Evolutionary conservation across 2,888 invertebrate genomes (phyloP), one percentile per base, ranked within the genome.

Genomic region (Macrosoma leucophasiata): DNA sequence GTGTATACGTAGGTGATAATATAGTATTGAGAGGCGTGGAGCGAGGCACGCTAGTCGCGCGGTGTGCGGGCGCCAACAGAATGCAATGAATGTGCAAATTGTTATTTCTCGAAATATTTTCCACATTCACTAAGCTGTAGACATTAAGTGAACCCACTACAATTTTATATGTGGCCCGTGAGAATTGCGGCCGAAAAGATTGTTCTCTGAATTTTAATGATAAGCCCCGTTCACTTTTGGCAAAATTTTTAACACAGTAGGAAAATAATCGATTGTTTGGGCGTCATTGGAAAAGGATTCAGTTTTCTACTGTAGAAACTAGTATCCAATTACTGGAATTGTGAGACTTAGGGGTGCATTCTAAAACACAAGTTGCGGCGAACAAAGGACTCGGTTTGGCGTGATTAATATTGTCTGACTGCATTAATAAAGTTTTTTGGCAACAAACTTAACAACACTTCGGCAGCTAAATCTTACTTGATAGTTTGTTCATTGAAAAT

Each of bases 351-450:
- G 46, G 58, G 52, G 46, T 54, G 52, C 50, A 53, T 52, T 50
- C 46, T 47, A 49, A 48, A 54, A 52, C 46, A 47, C 39, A 41
- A 39, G 34, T 37, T 8, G 29, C 28, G 55, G 8, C 3, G 14
- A 66, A 74, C 66, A 73, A 69, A 67, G 59, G 61, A 69, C 50
- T 68, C 58, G 53, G 60, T 62, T 65, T 40, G 43, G 55, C 59
- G 64, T 57, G 46, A 68, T 58, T 74, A 75, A 77, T 63, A 56
- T 52, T 57, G 56, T 57, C 56, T 55, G 68, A 69, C 68, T 72
- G 63, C 64, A 71, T 75, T 75, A 76, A 73, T 76, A 65, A 66
- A 71, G 69, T 71, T 75, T 78, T 77, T 78, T 78, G 78, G 76
- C 76, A 73, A 55, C 53, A 45, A 55, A 55, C 52, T 64, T 62